Conservation (phyloP, 2,797 vertebrate genomes). For the Fringilla coelebs region DNA sequence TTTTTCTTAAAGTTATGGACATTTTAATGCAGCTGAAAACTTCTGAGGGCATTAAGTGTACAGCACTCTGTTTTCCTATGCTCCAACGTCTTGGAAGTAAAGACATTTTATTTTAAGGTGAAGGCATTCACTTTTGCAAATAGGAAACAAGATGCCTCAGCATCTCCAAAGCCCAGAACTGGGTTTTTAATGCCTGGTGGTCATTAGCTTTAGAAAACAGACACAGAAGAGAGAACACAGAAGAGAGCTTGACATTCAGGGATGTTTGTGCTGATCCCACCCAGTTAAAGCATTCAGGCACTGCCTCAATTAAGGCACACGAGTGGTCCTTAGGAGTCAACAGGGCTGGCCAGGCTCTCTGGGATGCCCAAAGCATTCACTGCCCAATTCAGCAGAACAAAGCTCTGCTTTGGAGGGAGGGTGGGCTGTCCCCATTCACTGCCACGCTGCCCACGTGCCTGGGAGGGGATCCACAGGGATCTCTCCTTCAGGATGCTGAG, state of each 20-base stretch:
- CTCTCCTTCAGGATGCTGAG: background rate
- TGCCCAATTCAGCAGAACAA: background rate
- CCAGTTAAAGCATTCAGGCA: background rate
- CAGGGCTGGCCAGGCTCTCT: background rate
- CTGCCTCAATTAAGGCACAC: background rate
- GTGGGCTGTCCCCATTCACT: background rate
- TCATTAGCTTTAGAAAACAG: background rate
- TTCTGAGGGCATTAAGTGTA: background rate
- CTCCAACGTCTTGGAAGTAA: background rate
- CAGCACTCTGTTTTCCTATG: background rate
- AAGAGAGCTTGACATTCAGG: background rate
- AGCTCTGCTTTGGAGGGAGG: background rate
- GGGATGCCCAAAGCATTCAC: background rate
- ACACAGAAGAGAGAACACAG: background rate
- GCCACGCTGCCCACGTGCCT: fast-evolving
- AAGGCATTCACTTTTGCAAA: background rate
- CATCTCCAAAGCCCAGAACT: background rate
- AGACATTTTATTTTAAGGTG: background rate
- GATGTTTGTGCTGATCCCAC: background rate
- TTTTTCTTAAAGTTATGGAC: background rate
- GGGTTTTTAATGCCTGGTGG: background rate
- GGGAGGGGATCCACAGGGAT: background rate
- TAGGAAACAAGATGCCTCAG: background rate
- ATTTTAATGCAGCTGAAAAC: background rate
- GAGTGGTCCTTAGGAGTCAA: constrained; percentile 10